Conservation (phyloP, 2,113 vertebrate genomes). For the Pungitius pungitius region DNA sequence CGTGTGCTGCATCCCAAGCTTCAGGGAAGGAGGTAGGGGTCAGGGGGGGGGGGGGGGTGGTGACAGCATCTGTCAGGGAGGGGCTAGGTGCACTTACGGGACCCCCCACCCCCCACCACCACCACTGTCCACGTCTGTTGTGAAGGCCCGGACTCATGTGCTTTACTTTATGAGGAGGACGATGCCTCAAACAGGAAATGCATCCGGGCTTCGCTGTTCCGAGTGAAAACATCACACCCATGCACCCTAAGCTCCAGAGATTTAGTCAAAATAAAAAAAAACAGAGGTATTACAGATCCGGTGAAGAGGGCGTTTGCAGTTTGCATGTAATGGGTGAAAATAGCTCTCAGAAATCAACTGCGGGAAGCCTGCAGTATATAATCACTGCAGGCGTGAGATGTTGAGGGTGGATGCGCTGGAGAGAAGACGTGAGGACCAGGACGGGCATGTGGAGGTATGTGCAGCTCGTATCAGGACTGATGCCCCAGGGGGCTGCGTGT, state of each 20-base stretch:
- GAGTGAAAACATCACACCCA: neutral
- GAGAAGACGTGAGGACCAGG: constrained; percentile 1
- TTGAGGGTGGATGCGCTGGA: neutral
- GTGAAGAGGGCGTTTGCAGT: neutral
- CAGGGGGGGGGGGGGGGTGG: constrained; percentile 45
- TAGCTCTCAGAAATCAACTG: neutral
- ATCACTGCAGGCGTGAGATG: neutral
- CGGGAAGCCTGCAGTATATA: neutral
- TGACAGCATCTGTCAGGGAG: constrained; percentile 75
- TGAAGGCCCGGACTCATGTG: neutral
- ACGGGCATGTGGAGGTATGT: neutral
- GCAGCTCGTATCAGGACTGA: neutral
- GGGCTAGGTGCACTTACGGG: constrained; percentile 53
- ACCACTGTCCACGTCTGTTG: neutral
- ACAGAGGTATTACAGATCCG: neutral
- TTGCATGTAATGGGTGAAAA: neutral
- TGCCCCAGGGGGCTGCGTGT: neutral
- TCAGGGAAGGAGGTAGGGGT: constrained; percentile 34
- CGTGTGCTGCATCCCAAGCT: constrained; percentile 34
- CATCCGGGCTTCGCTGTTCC: neutral
- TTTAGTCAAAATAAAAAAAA: constrained; percentile 16
- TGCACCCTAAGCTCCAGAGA: neutral
- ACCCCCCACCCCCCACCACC: constrained; percentile 10
- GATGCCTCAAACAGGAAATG: neutral
- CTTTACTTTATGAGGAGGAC: neutral